Evolutionary conservation across 2,888 invertebrate species (phyloP).

Genomic region (Drosophila dives): DNA sequence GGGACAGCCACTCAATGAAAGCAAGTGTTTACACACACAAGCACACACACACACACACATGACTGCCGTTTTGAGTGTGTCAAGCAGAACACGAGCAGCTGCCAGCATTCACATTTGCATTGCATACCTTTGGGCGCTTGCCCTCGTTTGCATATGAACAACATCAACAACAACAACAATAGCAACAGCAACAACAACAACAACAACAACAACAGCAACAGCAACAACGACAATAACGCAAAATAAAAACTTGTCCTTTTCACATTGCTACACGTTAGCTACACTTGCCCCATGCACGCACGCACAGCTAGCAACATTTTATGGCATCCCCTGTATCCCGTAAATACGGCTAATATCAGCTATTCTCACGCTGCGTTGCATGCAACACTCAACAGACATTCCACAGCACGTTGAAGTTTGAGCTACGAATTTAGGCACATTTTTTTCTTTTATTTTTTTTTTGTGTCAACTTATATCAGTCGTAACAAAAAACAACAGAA

Average conservation of each 20-base stretch:
- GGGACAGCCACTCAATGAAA: constrained; percentile 44
- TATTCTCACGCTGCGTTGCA: constrained; percentile 5
- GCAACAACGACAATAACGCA: constrained; percentile 5
- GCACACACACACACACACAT: constrained; percentile 11
- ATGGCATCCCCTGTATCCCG: constrained; percentile 7
- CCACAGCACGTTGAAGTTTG: neutral
- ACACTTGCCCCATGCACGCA: constrained; percentile 35
- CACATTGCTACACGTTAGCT: neutral
- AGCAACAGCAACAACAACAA: neutral
- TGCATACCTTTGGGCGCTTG: constrained; percentile 75
- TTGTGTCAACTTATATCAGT: neutral
- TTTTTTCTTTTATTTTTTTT: neutral
- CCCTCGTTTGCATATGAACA: constrained; percentile 63
- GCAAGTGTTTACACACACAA: constrained; percentile 14
- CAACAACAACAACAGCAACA: constrained; percentile 12
- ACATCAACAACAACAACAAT: constrained; percentile 12
- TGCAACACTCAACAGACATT: neutral
- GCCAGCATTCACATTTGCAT: constrained; percentile 64
- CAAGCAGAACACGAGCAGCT: constrained; percentile 49
- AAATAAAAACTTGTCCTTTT: constrained; percentile 15
- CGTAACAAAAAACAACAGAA: neutral
- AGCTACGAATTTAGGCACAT: neutral
- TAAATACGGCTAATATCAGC: constrained; percentile 12
- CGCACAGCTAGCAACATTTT: constrained; percentile 24
- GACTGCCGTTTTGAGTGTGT: constrained; percentile 70